phyloP scores from a whole-genome alignment of 2,888 invertebrate genomes.

The Meandrusa payeni region DNA sequence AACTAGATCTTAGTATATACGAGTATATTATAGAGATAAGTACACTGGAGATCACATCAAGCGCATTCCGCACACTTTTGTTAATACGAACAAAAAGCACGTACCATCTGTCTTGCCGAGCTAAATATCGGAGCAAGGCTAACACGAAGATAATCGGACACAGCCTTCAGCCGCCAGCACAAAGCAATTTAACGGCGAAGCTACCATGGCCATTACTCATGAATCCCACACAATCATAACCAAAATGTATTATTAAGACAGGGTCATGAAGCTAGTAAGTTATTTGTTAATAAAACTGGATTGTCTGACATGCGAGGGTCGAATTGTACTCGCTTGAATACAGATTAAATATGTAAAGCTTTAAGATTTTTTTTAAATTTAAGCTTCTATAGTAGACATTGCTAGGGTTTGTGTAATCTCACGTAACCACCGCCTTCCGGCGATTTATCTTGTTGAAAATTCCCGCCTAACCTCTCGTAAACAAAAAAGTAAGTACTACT shows the following conservation, averaged over 20 bases:
- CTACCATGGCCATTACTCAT: slow-evolving; percentile 45
- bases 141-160: slow-evolving; percentile 32
- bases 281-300: slow-evolving; percentile 10
- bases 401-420: too few species aligned
- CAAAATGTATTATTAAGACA: slow-evolving; percentile 14
- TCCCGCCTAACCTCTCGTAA: too few species aligned
- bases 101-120: slow-evolving; percentile 20
- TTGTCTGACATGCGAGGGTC: background rate
- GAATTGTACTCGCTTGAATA: background rate
- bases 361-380: too few species aligned
- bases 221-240: slow-evolving; percentile 41
- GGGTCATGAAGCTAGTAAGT: slow-evolving; percentile 25
- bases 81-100: slow-evolving; percentile 24
- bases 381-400: too few species aligned
- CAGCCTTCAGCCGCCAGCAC: slow-evolving; percentile 34
- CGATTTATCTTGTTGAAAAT: too few species aligned
- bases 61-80: slow-evolving; percentile 24
- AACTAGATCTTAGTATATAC: too few species aligned
- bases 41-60: slow-evolving; percentile 12
- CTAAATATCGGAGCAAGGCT: slow-evolving; percentile 26
- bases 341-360: too few species aligned
- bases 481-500: too few species aligned
- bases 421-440: too few species aligned
- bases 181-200: slow-evolving; percentile 31
- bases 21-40: too few species aligned